Conservation (phyloP, 2,113 vertebrate genomes). For the Seriola quinqueradiata region DNA sequence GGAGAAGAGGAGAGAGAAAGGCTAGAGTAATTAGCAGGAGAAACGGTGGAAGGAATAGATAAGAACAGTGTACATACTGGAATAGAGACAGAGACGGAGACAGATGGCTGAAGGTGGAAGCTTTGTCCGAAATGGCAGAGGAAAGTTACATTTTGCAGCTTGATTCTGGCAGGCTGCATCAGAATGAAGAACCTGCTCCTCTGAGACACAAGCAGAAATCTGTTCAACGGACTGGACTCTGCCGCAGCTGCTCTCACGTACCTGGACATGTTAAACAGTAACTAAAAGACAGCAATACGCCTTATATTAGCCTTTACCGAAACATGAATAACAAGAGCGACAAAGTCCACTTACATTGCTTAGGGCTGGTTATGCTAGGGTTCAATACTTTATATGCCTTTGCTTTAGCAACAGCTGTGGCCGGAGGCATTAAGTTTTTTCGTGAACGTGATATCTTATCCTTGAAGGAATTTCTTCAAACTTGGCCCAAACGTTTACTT, state of each 20-base stretch:
- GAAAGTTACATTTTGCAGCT: slow-evolving; percentile 36
- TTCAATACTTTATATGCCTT: no score
- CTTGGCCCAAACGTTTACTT: no score
- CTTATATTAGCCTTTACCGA: neutral
- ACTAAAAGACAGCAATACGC: neutral
- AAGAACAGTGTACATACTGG: slow-evolving; percentile 1
- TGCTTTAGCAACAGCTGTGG: no score
- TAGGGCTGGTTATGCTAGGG: no score
- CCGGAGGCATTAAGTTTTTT: no score
- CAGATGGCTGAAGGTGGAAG: slow-evolving; percentile 47
- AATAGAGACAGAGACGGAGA: slow-evolving; percentile 23
- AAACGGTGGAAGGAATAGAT: slow-evolving; percentile 29
- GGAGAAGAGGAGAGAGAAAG: neutral
- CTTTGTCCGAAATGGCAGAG: slow-evolving; percentile 22
- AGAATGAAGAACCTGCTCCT: slow-evolving; percentile 35
- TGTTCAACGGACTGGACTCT: slow-evolving; percentile 6
- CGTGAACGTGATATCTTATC: no score
- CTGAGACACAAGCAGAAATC: slow-evolving; percentile 31
- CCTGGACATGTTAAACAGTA: neutral
- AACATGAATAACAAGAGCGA: neutral
- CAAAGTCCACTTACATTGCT: no score
- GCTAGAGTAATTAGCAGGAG: slow-evolving; percentile 42
- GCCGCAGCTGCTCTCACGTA: slow-evolving; percentile 24
- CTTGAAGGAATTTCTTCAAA: no score
- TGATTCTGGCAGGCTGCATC: slow-evolving; percentile 26